Evolutionary conservation across 2,113 vertebrate species (phyloP).

Genomic region (Delphinapterus leucas): DNA sequence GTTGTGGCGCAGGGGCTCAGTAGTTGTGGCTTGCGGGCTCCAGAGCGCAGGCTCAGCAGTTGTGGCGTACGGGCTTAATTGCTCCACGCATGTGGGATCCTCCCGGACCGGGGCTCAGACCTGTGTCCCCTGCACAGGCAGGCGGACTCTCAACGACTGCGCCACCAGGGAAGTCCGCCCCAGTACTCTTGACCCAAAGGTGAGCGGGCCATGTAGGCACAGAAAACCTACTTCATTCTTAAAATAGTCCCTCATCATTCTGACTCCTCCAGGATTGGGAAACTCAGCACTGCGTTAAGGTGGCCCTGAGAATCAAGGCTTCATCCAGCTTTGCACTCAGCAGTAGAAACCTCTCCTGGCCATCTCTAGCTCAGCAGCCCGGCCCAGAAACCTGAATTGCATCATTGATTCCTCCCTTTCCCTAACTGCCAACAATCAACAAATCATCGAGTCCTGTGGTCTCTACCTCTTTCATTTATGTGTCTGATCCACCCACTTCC

Average conservation of each 20-base stretch:
- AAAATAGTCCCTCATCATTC: background rate
- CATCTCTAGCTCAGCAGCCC: background rate
- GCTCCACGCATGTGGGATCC: too few species aligned
- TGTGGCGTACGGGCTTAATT: too few species aligned
- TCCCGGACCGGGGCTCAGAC: too few species aligned
- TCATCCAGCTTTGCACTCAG: background rate
- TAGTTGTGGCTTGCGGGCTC: too few species aligned
- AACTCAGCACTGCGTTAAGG: too few species aligned
- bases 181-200: background rate
- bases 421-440: background rate
- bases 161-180: too few species aligned
- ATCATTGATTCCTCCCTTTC: background rate
- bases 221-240: background rate
- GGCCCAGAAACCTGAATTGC: background rate
- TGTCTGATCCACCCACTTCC: background rate
- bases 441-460: background rate
- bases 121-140: too few species aligned
- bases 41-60: too few species aligned
- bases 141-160: too few species aligned
- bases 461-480: background rate
- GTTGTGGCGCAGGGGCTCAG: too few species aligned
- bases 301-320: background rate
- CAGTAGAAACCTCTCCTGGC: background rate
- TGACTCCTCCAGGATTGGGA: background rate
- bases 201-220: background rate